A percentile compares a stretch with the other conserved stretches of the same genome.
phyloP scores from a whole-genome alignment of 92 coral and sea anemone genomes.

The Hydrozoanthus gracilis region DNA sequence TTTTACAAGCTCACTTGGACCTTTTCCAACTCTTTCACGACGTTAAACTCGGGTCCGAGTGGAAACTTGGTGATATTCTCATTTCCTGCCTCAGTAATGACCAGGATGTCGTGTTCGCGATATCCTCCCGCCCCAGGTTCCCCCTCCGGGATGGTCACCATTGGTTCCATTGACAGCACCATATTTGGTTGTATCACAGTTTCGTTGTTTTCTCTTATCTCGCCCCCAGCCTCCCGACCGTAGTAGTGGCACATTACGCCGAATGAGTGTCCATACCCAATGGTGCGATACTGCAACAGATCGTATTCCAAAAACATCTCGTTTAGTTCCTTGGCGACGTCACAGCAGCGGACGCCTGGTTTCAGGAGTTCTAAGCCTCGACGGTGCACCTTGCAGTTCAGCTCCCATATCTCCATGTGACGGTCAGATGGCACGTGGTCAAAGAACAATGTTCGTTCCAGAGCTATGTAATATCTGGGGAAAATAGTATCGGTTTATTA shows the following conservation, averaged over 20 bases:
- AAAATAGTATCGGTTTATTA: neutral
- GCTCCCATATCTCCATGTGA: slow-evolving; percentile 91
- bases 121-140: slow-evolving; percentile 93
- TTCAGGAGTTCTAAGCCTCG: slow-evolving; percentile 87
- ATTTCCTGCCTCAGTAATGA: slow-evolving; percentile 73
- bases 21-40: slow-evolving; percentile 60
- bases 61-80: slow-evolving; percentile 86
- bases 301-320: slow-evolving; percentile 73
- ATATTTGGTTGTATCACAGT: slow-evolving; percentile 86
- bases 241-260: slow-evolving; percentile 92
- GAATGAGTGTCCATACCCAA: slow-evolving; percentile 94
- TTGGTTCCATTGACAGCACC: slow-evolving; percentile 96
- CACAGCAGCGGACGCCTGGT: slow-evolving; percentile 87
- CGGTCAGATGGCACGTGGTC: slow-evolving; percentile 94
- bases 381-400: slow-evolving; percentile 85
- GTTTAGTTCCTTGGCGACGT: slow-evolving; percentile 87
- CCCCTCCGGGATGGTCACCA: slow-evolving; percentile 91
- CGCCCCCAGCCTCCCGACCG: slow-evolving; percentile 95
- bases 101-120: slow-evolving; percentile 89
- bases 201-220: slow-evolving; percentile 88
- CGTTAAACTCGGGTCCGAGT: slow-evolving; percentile 77
- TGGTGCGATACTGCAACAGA: slow-evolving; percentile 82
- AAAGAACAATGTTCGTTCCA: slow-evolving; percentile 86
- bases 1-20: too few species aligned
- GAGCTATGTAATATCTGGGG: slow-evolving; percentile 80